Evolutionary conservation across 2,888 invertebrate genomes (phyloP).

Genomic region (Pollenia griseotomentosa): DNA sequence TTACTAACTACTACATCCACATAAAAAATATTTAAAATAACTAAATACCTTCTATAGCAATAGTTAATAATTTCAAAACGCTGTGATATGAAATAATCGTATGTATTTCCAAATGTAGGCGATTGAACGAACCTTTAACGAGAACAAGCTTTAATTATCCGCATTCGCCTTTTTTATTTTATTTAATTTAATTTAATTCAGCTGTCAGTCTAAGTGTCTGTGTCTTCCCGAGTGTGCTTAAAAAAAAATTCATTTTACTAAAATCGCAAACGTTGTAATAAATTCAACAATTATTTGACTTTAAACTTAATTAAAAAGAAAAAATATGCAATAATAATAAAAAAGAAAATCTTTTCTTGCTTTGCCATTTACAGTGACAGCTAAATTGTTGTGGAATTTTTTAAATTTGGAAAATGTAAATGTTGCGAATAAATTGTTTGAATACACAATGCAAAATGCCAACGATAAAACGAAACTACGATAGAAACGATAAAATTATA

Average conservation of each 20-base stretch:
- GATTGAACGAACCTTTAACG: conserved; percentile 8
- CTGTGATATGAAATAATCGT: conserved; percentile 27
- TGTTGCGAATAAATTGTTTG: conserved; percentile 37
- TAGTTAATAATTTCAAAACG: conserved; percentile 47
- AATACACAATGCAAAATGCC: conserved; percentile 69
- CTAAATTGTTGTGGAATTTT: background rate
- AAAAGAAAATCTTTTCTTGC: conserved; percentile 33
- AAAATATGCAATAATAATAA: background rate
- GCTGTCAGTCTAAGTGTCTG: conserved; percentile 12
- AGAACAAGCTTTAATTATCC: background rate
- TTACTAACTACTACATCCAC: no score
- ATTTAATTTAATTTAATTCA: conserved; percentile 26
- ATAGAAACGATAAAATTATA: conserved; percentile 13
- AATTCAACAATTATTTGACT: conserved; percentile 21
- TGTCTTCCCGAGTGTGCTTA: background rate
- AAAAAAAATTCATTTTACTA: conserved; percentile 23
- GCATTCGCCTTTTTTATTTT: background rate
- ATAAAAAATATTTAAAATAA: no score
- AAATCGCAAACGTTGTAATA: conserved; percentile 22
- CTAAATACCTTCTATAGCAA: conserved; percentile 7
- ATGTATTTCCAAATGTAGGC: conserved; percentile 32
- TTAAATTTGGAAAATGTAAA: conserved; percentile 63
- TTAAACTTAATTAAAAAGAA: conserved; percentile 31
- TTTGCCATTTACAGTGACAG: conserved; percentile 51
- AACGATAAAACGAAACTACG: conserved; percentile 58